Conservation (phyloP, 1,140 invertebrate genomes). For the Thrips palmi region DNA sequence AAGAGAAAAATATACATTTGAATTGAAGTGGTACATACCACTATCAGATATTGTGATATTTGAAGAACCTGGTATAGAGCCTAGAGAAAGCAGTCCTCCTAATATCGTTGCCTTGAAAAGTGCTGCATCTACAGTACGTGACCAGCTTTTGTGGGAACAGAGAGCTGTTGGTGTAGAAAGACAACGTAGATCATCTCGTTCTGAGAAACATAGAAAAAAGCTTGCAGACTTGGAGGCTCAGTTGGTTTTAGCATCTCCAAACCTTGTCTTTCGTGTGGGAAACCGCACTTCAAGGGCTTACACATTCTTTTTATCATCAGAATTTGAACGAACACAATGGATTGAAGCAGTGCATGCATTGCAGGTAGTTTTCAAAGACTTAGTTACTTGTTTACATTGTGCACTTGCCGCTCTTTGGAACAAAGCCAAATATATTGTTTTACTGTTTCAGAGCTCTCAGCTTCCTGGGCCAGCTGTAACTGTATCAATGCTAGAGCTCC, state of each 20-base stretch:
- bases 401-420: too few species aligned
- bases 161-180: too few species aligned
- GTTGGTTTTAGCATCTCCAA: slow-evolving; percentile 74
- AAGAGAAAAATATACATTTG: slow-evolving; percentile 75
- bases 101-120: slow-evolving; percentile 71
- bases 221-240: slow-evolving; percentile 74
- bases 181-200: slow-evolving; percentile 43
- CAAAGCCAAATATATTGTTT: too few species aligned
- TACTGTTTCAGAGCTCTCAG: slow-evolving; percentile 20
- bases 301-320: slow-evolving; percentile 79
- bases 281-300: slow-evolving; percentile 43
- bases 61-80: slow-evolving; percentile 45
- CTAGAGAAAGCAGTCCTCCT: slow-evolving; percentile 49
- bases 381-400: too few species aligned
- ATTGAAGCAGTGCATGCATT: slow-evolving; percentile 73
- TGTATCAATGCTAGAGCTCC: slow-evolving; percentile 60
- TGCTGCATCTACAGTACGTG: slow-evolving; percentile 66
- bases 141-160: slow-evolving; percentile 63
- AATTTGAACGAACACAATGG: slow-evolving; percentile 87
- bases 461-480: slow-evolving; percentile 35
- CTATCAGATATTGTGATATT: slow-evolving; percentile 54
- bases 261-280: slow-evolving; percentile 59
- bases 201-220: slow-evolving; percentile 77
- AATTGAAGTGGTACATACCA: slow-evolving; percentile 85
- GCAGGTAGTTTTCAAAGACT: slow-evolving; percentile 27